Percentiles rank a stretch among this genome's conserved stretches.
Conservation (phyloP, 92 coral and sea anemone species). For the Diadumene lineata region DNA sequence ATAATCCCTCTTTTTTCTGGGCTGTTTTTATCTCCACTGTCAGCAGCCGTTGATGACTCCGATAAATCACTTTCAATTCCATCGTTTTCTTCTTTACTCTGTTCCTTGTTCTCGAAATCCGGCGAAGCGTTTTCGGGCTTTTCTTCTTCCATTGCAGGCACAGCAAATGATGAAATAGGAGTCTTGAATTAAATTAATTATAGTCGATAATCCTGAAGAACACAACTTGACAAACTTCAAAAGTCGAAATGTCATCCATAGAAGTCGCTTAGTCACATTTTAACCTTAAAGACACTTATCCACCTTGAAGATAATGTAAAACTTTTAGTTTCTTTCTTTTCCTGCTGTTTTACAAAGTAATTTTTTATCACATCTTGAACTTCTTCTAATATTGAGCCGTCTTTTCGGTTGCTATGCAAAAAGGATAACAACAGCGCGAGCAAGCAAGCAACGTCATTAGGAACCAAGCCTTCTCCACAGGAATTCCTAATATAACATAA, state of each 20-base stretch:
- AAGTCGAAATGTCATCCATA: background rate
- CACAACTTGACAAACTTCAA: background rate
- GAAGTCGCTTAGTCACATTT: background rate
- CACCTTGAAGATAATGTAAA: background rate
- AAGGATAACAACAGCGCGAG: background rate
- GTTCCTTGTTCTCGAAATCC: constrained; percentile 7
- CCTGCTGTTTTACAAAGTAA: background rate
- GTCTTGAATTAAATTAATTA: background rate
- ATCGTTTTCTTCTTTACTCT: too few relatives aligned
- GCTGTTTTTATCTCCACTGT: constrained; percentile 1
- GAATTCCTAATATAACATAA: too few relatives aligned
- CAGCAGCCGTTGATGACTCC: constrained; percentile 55
- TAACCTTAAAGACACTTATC: background rate
- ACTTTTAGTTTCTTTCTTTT: background rate
- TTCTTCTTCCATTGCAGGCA: constrained; percentile 20
- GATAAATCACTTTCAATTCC: constrained; percentile 23
- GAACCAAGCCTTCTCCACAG: constrained; percentile 3
- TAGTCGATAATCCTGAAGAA: background rate
- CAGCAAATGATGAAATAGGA: background rate
- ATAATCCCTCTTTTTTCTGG: constrained; percentile 57
- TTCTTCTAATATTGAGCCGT: background rate
- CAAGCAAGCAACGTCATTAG: constrained; percentile 23
- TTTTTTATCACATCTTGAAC: constrained; percentile 27
- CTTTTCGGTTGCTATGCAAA: constrained; percentile 25
- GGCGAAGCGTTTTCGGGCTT: background rate